Evolutionary conservation across 2,113 vertebrate genomes (phyloP), one percentile per base, ranked within the genome.

Genomic region (Neopipo cinnamomea): DNA sequence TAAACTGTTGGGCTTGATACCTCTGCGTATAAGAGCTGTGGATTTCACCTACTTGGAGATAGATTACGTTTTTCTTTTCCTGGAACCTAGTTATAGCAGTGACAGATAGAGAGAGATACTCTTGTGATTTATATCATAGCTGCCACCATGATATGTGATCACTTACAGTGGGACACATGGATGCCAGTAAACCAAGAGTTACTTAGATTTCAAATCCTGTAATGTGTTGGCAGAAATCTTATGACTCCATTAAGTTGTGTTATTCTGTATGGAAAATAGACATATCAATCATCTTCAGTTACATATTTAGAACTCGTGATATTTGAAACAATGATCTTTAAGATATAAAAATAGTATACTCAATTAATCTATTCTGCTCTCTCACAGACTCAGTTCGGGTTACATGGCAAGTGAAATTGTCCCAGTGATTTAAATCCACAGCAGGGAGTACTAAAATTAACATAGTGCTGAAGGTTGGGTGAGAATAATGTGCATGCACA

Each of bases 161-260:
- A 59, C 83, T 88, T 85, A 72, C 62, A 47, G 81, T 55, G 73
- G 53, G 63, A 85, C 50, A 39, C 50, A 59, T 17, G 42, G 46
- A 85, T 93, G 50, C 85, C 85, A 91, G 94, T 90, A 94, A 93
- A 80, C 78, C 47, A 70, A 92, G 82, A 93, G 78, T 76, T 71
- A 90, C 68, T 93, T 80, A 58, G 74, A 77, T 91, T 91, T 90
- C 78, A 91, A 88, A 93, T 85, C 85, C 66, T 72, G 30, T 85
- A 95, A 94, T 42, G 66, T 87, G 76, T 71, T 95, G 78, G 88
- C 93, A 94, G 78, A 93, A 86, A 77, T 88, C 89, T 94, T 79
- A 90, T 23, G 42, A 71, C 78, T 91, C 91, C 72, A 91, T 95
- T 96, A 93, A 77, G 63, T 66, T 83, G 68, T 88, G 50, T 59